Percentiles rank a stretch among this genome's conserved stretches.
Conservation (phyloP, 1,140 invertebrate species). For the Heterodera carotae region DNA sequence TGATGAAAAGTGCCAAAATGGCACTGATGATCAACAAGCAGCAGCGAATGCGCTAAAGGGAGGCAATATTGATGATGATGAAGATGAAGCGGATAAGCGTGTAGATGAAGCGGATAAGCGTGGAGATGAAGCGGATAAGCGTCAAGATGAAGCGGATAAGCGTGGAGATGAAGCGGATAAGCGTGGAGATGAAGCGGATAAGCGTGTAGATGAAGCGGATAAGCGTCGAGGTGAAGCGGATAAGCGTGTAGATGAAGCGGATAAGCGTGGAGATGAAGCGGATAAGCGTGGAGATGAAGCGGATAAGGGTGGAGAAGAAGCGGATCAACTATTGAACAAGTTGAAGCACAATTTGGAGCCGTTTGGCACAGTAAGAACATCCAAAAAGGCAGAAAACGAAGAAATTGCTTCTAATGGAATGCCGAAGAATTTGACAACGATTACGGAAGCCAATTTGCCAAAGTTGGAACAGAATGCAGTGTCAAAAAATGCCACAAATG, state of each 20-base stretch:
- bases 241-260: too few relatives aligned
- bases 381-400: neutral
- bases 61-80: neutral
- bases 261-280: too few relatives aligned
- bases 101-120: too few relatives aligned
- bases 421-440: neutral
- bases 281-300: too few relatives aligned
- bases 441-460: neutral
- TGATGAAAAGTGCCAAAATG: neutral
- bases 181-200: too few relatives aligned
- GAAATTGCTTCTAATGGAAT: neutral
- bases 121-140: too few relatives aligned
- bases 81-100: neutral
- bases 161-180: too few relatives aligned
- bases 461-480: slow-evolving; percentile 11
- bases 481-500: neutral
- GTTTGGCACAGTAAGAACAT: neutral
- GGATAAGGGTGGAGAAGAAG: neutral
- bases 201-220: too few relatives aligned
- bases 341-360: neutral
- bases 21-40: neutral
- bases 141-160: too few relatives aligned
- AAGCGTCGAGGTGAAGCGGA: too few relatives aligned
- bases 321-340: neutral
- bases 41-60: neutral